A percentile compares a stretch with the other conserved stretches of the same genome.
Evolutionary conservation across 2,113 vertebrate genomes (phyloP).

Genomic region (Formicarius rufipectus): DNA sequence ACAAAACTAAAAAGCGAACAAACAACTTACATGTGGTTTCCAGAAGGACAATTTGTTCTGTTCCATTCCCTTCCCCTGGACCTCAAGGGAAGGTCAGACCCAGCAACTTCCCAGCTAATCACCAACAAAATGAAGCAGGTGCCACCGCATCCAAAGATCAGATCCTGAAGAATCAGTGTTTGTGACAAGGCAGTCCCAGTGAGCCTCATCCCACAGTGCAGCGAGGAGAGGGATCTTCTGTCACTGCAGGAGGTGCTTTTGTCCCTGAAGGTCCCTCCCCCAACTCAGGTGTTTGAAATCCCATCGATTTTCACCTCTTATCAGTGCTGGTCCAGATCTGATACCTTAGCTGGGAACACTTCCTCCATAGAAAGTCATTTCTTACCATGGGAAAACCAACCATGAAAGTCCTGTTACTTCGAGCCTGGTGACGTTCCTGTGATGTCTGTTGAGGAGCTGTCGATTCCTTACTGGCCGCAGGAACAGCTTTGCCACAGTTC

Average conservation of each 20-base stretch:
- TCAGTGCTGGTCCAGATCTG: not conserved
- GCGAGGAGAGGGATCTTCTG: fast-evolving
- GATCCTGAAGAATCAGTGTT: fast-evolving
- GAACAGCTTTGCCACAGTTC: not conserved
- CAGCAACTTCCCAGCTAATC: not conserved
- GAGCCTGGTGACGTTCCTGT: not conserved
- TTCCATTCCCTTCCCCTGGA: not conserved
- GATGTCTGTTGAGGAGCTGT: fast-evolving
- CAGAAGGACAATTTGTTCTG: not conserved
- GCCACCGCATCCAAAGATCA: not conserved
- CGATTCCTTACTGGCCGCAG: not conserved
- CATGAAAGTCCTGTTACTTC: not conserved
- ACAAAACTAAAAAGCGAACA: not conserved
- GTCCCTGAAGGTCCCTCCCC: not conserved
- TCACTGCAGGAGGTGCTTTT: fast-evolving
- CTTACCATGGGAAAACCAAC: not conserved
- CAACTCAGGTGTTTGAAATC: not conserved
- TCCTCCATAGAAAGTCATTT: not conserved
- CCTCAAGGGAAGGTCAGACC: not conserved
- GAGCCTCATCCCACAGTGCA: fast-evolving
- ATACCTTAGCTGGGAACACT: not conserved
- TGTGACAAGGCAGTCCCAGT: not conserved
- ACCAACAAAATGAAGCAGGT: not conserved
- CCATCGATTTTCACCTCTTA: not conserved
- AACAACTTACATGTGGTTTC: not conserved